Evolutionary conservation across 2,797 vertebrate genomes (phyloP).

Genomic region (Triplophysa yarkandensis): DNA sequence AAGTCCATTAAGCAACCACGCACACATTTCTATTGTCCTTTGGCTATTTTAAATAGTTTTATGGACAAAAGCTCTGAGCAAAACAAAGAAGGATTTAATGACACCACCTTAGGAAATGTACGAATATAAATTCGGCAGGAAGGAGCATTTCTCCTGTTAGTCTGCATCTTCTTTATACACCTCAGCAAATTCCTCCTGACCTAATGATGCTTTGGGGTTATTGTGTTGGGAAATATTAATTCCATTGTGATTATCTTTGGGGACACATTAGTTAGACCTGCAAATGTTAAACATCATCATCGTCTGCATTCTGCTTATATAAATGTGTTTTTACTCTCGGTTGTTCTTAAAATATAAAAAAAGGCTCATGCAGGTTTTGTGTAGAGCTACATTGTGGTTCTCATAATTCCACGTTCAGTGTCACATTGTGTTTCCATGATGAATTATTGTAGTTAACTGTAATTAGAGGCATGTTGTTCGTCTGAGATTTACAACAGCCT

Average conservation of each 20-base stretch:
- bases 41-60: conserved; percentile 54
- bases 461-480: conserved; percentile 56
- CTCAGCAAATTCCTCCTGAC: conserved; percentile 56
- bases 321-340: no score
- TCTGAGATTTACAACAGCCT: conserved; percentile 72
- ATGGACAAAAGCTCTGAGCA: conserved; percentile 47
- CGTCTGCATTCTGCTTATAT: no score
- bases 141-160: background rate
- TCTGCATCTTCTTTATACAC: conserved; percentile 2
- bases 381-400: background rate
- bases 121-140: conserved; percentile 49
- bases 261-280: no score
- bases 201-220: background rate
- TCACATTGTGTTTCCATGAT: conserved; percentile 7
- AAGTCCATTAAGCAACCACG: conserved; percentile 14
- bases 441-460: conserved; percentile 7
- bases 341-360: no score
- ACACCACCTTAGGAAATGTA: conserved; percentile 55
- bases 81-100: conserved; percentile 53
- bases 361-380: no score
- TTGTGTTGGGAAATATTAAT: no score
- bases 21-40: conserved; percentile 39
- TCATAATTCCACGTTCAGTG: background rate
- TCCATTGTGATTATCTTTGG: no score
- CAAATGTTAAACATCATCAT: no score